Base-by-base conservation (phyloP, 92 coral and sea anemone species). In the Paragorgia papillata region DNA sequence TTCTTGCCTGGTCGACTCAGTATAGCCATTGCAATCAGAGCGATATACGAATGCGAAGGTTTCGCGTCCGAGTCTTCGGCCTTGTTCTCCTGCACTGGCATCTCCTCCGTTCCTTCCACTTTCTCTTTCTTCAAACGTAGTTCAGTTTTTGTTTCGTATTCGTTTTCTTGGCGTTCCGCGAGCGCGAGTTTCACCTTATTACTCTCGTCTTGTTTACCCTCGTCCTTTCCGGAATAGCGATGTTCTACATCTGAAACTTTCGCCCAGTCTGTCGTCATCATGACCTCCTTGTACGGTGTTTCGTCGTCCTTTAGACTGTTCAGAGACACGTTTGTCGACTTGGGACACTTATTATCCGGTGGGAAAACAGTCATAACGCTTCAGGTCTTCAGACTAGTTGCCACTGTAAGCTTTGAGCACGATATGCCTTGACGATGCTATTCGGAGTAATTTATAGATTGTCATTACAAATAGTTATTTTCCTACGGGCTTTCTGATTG, bases 11-110 rank as follows among this genome's bases (percentile, higher is more conserved):
- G 82, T 33, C 77, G 67, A 67, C 99, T 95, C 12, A 95, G 87
- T 30, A 95, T 95, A 32, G 99, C 99, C 99, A 95, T 95, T 4
- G 99, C 99, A 21, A 95, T 95, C 25, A 95, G 86, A 2, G 99
- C 99, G 6, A 95, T 95, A 68, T 95, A 95, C 0, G 99, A 95
- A 57, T 95, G 99, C 9, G 99, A 85, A 1, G 99, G 99, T 18
- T 95, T 95, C 27, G 92, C 91, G 40, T 95, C 99, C 2, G 90
- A 80, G n/a, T 91, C 97, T 19, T 85, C 87, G 75, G 85, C 69
- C 19, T 57, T 60, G 15, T 70, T 49, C 34, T 88, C 89, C 50
- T 57, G 40, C 29, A 56, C 13, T 24, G 31, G 44, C 35, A 58
- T 58, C 54, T 71, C 78, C 10, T 55, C 37, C 7, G 3, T 17